A percentile compares a stretch with the other conserved stretches of the same genome.
Evolutionary conservation across 2,113 vertebrate genomes (phyloP).

Genomic region (Cettia cetti): DNA sequence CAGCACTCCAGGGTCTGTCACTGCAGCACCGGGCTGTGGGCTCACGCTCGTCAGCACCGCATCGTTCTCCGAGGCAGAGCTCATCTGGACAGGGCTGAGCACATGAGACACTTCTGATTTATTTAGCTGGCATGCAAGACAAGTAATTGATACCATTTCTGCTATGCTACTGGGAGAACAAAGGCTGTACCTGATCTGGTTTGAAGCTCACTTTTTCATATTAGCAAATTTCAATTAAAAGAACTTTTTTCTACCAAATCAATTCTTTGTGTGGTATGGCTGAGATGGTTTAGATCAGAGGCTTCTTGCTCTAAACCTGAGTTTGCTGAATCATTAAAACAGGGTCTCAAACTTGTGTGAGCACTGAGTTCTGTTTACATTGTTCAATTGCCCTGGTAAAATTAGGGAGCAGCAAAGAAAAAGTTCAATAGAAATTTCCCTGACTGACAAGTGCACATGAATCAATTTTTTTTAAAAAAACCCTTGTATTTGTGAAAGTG

Average conservation of each 20-base stretch:
- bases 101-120: neutral
- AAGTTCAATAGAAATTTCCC: neutral
- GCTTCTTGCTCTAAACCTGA: neutral
- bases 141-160: neutral
- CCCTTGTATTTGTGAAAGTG: neutral
- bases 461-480: neutral
- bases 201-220: neutral
- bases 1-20: neutral
- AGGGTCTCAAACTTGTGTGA: neutral
- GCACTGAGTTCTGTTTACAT: neutral
- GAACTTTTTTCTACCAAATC: neutral
- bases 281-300: neutral
- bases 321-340: neutral
- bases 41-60: neutral
- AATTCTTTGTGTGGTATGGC: neutral
- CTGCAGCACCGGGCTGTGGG: rapidly evolving
- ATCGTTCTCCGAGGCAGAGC: neutral
- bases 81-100: neutral
- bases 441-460: neutral
- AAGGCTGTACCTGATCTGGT: neutral
- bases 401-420: neutral
- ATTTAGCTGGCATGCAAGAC: neutral
- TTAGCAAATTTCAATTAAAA: neutral
- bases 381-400: neutral
- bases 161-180: neutral